Percentiles rank a stretch among this genome's conserved stretches.
Conservation (phyloP, 2,797 vertebrate genomes). For the Mormyrus hasselquistii region DNA sequence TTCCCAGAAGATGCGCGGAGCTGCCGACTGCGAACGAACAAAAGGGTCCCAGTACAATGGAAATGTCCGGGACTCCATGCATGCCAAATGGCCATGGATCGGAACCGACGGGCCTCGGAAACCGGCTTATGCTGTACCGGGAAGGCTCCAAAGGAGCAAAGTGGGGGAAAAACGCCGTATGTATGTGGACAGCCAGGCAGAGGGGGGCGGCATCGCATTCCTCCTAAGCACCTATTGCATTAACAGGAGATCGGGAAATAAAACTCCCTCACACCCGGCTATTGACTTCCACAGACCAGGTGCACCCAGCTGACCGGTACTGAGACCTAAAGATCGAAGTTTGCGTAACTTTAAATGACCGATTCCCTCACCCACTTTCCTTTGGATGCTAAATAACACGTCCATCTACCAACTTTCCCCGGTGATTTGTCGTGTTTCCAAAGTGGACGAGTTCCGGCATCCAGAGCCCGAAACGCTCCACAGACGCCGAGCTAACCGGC, state of each 20-base stretch:
- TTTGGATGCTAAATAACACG: background rate
- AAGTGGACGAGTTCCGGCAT: background rate
- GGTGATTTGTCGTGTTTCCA: background rate
- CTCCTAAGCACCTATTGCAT: background rate
- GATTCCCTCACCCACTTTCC: background rate
- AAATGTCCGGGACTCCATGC: conserved; percentile 11
- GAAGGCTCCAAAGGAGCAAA: background rate
- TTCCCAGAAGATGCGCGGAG: background rate
- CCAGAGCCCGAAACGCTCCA: background rate
- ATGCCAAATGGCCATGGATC: background rate
- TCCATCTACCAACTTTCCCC: background rate
- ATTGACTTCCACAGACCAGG: background rate
- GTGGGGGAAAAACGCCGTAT: background rate
- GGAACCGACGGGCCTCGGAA: background rate
- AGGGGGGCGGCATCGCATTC: background rate
- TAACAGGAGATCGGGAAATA: background rate
- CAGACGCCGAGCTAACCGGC: background rate
- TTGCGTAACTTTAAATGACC: background rate
- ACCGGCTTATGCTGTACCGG: background rate
- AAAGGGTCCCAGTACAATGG: conserved; percentile 18
- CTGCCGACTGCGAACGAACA: conserved; percentile 4
- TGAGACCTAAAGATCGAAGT: background rate
- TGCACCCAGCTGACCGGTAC: background rate
- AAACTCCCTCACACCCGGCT: background rate
- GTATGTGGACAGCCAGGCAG: background rate